Evolutionary conservation across 2,797 vertebrate genomes (phyloP).

Genomic region (Huso huso): DNA sequence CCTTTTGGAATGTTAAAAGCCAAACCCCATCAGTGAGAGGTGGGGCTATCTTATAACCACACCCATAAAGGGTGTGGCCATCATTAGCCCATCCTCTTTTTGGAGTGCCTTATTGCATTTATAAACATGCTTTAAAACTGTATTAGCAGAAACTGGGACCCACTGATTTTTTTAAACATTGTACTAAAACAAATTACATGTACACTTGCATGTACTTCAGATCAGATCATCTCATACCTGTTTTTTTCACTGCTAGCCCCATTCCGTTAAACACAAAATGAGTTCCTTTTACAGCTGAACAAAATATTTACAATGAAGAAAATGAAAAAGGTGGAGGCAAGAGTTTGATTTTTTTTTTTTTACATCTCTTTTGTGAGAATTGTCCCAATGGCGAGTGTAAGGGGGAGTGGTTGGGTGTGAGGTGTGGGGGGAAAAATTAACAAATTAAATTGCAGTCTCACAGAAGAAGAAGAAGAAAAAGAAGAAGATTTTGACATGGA

Average conservation of each 20-base stretch:
- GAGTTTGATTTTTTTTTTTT: constrained; percentile 51
- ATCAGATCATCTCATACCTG: constrained; percentile 18
- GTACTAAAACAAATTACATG: constrained; percentile 4
- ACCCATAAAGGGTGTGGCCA: not conserved
- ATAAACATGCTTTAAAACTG: not conserved
- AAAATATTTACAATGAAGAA: constrained; percentile 77
- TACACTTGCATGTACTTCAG: constrained; percentile 1
- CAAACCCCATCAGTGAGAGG: too few relatives aligned
- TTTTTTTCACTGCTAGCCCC: constrained; percentile 66
- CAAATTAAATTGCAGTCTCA: constrained; percentile 78
- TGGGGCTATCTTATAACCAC: too few relatives aligned
- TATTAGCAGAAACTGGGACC: constrained; percentile 1
- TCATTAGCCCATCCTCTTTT: not conserved
- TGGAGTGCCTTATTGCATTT: not conserved
- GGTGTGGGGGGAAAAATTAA: constrained; percentile 54
- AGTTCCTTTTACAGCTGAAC: constrained; percentile 64
- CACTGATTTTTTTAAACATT: constrained; percentile 8
- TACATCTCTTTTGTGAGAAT: constrained; percentile 51
- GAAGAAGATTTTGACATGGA: constrained; percentile 54
- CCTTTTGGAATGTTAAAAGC: too few relatives aligned
- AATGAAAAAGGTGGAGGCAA: constrained; percentile 68
- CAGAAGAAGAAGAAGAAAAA: constrained; percentile 37
- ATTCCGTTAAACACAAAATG: constrained; percentile 54
- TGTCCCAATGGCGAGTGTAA: constrained; percentile 52
- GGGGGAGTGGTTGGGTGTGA: constrained; percentile 31